phyloP scores from a whole-genome alignment of 2,888 invertebrate species.

The Portevinia maculata region DNA sequence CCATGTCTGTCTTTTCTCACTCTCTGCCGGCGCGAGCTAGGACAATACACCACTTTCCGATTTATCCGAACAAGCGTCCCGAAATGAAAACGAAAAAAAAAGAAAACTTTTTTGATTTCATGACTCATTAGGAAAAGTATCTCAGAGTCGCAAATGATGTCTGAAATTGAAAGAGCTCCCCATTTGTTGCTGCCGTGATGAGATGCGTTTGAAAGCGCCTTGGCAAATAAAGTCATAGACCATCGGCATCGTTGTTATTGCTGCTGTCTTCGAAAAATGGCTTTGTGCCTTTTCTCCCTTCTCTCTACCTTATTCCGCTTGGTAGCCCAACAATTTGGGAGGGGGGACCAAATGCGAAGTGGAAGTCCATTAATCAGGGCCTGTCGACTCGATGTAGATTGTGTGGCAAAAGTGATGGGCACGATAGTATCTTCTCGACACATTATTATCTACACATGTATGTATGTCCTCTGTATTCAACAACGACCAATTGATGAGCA shows the following conservation, averaged over 20 bases:
- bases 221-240: conserved; percentile 71
- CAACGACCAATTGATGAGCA: conserved; percentile 53
- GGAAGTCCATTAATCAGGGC: conserved; percentile 73
- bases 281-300: conserved; percentile 56
- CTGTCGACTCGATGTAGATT: conserved; percentile 73
- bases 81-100: conserved; percentile 7
- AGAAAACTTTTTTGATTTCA: conserved; percentile 64
- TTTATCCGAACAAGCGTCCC: conserved; percentile 31
- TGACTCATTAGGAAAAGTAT: conserved; percentile 72
- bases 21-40: conserved; percentile 19
- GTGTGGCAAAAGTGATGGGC: conserved; percentile 72
- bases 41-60: conserved; percentile 21
- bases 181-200: conserved; percentile 45
- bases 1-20: conserved; percentile 61
- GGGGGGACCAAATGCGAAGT: conserved; percentile 48
- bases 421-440: conserved; percentile 68
- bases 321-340: conserved; percentile 46
- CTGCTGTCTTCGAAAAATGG: conserved; percentile 38
- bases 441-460: conserved; percentile 26
- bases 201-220: conserved; percentile 31
- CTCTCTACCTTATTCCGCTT: conserved; percentile 30
- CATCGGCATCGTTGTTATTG: conserved; percentile 18
- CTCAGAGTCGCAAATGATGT: conserved; percentile 67
- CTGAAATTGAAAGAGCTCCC: conserved; percentile 69
- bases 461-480: conserved; percentile 48